Evolutionary conservation across 2,113 vertebrate species (phyloP).

Genomic region (Xyrauchen texanus): DNA sequence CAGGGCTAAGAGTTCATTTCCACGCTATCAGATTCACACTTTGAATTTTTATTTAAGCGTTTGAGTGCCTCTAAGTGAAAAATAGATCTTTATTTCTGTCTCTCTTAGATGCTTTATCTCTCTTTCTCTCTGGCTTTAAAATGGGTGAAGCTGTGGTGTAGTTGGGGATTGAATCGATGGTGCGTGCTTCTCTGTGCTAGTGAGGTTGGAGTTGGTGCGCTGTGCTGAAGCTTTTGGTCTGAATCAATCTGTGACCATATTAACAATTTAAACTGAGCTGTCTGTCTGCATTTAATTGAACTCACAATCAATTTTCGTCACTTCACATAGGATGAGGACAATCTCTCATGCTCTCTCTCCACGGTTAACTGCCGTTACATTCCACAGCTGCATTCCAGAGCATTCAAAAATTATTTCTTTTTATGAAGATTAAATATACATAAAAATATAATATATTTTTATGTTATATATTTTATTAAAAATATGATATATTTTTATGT

Average conservation of each 20-base stretch:
- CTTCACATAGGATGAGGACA: neutral
- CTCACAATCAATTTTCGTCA: slow-evolving; percentile 32
- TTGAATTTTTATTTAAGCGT: slow-evolving; percentile 4
- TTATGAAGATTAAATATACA: neutral
- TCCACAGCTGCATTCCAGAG: neutral
- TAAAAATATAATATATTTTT: too few species aligned
- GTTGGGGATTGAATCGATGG: slow-evolving; percentile 13
- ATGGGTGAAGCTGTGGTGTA: neutral
- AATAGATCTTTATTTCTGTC: slow-evolving; percentile 12
- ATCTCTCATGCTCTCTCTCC: neutral
- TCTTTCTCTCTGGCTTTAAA: neutral
- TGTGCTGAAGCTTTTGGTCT: slow-evolving; percentile 19
- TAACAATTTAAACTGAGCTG: slow-evolving; percentile 34
- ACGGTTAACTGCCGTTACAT: neutral
- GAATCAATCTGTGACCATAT: slow-evolving; percentile 33
- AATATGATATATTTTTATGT: too few species aligned
- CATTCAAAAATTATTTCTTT: neutral
- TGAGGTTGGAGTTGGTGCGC: slow-evolving; percentile 5
- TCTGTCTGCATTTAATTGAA: slow-evolving; percentile 35
- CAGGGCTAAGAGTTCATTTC: slow-evolving; percentile 10
- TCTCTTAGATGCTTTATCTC: neutral
- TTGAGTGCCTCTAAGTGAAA: slow-evolving; percentile 17
- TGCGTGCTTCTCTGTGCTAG: slow-evolving; percentile 10
- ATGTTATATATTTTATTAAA: too few species aligned
- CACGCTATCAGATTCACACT: slow-evolving; percentile 17